Evolutionary conservation across 2,888 invertebrate species (phyloP), one percentile per base, ranked within the genome.

Genomic region (Nezara viridula): DNA sequence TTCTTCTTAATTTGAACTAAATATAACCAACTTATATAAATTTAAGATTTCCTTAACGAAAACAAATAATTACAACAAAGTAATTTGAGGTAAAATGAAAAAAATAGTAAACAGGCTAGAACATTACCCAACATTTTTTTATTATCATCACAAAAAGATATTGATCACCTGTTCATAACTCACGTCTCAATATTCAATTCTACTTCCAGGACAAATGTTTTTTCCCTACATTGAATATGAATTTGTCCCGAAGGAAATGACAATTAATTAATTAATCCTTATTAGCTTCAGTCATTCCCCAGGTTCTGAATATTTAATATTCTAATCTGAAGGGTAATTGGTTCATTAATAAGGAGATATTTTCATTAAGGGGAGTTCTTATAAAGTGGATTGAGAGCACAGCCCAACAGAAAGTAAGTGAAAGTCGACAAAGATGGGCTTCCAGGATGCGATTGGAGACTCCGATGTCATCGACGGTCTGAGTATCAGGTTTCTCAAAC

Each of bases 391-490:
- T 37, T 37, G 19, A 21, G 37, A 73, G 66, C 7, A 32, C n/a
- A 16, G 66, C 16, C 16, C 37, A 21, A 37, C 66, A 73, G 12
- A 27, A 7, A 10, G 66, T 32, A 37, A 73, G 66, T 73, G 32
- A 21, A 37, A 73, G 37, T 21, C 32, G 21, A 73, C 6, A 6
- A 32, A 73, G 66, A 73, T 73, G 66, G 6, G 6, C 32, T 19
- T n/a, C 44, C n/a, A 24, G 47, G 32, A 44, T 5, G 10, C 44
- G 14, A 81, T 81, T n/a, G n/a, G 14, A 5, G 81, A 40, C 81
- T 81, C 81, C 24, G 81, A 81, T 24, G 44, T 81, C 81, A 81
- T 81, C 81, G 81, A 81, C n/a, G 81, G 44, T n/a, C 81, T 81
- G 3, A 81, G 14, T 7, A 47, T 81, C 24, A 47, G n/a, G 44